Base-by-base conservation (phyloP, 1,140 invertebrate genomes). In the Heliconius hewitsoni region DNA sequence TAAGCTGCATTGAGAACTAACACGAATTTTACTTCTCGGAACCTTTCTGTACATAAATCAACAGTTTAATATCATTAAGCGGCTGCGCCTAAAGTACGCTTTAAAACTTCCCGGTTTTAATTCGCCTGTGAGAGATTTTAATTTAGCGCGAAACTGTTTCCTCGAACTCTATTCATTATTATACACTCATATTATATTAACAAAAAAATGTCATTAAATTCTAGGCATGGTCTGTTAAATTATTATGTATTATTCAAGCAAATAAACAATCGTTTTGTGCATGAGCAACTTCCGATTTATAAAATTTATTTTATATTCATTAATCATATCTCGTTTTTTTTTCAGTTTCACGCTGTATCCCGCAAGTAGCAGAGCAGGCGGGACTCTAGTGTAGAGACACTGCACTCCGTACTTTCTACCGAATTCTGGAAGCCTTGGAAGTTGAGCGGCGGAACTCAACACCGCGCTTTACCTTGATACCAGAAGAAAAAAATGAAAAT, bases 1-100 rank as follows among this genome's bases (percentile, higher is more conserved):
- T 77, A 80, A 76, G 74, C 79, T 80, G 55, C 76, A 82, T 80
- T 78, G 78, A 74, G 46, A 81, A 79, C 74, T 79, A 83, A 82
- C 80, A 83, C 71, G 78, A 83, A 82, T 81, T 78, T 78, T 66
- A 77, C 70, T 77, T 72, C 76, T 76, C 78, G 74, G 76, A 84
- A 77, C 78, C 73, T 80, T 84, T 78, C 83, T 82, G 82, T 86
- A 77, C 88, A 93, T 93, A 93, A 93, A 91, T 93, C 90, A 93
- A 87, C 85, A 90, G 85, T 91, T 89, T 93, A 91, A 91, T 91
- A 91, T 87, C 84, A 90, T 91, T 92, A 91, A 88, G 87, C 90
- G 85, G 85, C 85, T 88, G 85, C 84, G 88, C 87, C 91, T 90
- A 93, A 89, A 91, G 89, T 89, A 87, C 85, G 90, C 88, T 90